phyloP scores from a whole-genome alignment of 2,113 vertebrate genomes.

The Alexandromys fortis region DNA sequence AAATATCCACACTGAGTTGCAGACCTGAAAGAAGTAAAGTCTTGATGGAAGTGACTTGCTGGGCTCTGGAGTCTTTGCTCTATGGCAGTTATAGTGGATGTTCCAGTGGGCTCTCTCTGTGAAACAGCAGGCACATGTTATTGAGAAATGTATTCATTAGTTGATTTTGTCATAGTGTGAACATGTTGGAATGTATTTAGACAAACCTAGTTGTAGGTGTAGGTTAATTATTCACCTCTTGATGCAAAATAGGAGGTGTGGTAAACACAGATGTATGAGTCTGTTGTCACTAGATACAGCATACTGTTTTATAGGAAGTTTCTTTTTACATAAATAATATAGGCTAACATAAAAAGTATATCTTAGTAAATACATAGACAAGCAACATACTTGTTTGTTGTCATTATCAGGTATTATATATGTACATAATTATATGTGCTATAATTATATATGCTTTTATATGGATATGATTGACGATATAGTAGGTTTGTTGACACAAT shows the following conservation, averaged over 20 bases:
- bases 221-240: not conserved
- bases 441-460: not conserved
- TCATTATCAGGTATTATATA: not conserved
- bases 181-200: not conserved
- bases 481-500: not conserved
- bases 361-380: not conserved
- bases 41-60: not conserved
- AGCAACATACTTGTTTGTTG: not conserved
- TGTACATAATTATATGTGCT: not conserved
- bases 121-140: not conserved
- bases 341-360: slow-evolving; percentile 13
- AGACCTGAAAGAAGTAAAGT: not conserved
- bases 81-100: not conserved
- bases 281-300: not conserved
- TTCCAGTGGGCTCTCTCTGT: not conserved
- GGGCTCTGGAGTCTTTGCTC: not conserved
- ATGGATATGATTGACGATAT: not conserved
- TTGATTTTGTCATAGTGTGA: not conserved
- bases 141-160: not conserved
- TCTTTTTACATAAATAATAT: not conserved
- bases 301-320: not conserved
- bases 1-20: not conserved
- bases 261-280: not conserved
- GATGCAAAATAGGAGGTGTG: not conserved
- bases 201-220: not conserved